Percentiles rank a stretch among this genome's conserved stretches.
phyloP scores from a whole-genome alignment of 2,888 invertebrate genomes.

The Agrochola macilenta region DNA sequence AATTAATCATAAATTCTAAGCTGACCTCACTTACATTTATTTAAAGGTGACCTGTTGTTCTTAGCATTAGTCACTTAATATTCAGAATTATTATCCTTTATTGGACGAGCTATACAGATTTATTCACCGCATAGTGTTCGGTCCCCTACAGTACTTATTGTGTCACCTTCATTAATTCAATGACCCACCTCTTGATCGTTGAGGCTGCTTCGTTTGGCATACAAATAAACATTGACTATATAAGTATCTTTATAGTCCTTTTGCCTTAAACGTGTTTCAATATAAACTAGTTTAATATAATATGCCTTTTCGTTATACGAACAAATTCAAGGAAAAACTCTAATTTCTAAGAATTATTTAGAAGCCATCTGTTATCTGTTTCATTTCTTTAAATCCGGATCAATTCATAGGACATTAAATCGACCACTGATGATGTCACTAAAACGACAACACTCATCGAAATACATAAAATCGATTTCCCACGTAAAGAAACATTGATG shows the following conservation, averaged over 20 bases:
- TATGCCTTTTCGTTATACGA: not conserved
- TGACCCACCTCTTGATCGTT: slow-evolving; percentile 60
- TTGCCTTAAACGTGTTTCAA: slow-evolving; percentile 48
- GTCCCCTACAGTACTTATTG: slow-evolving; percentile 52
- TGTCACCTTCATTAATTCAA: slow-evolving; percentile 67
- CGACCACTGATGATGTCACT: slow-evolving; percentile 33
- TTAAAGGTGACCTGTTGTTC: slow-evolving; percentile 35
- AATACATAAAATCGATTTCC: slow-evolving; percentile 20
- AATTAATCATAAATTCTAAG: slow-evolving; percentile 29
- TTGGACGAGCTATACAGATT: slow-evolving; percentile 41
- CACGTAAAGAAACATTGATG: slow-evolving; percentile 5
- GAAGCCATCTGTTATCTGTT: not conserved
- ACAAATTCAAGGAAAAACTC: slow-evolving; percentile 10
- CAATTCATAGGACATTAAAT: slow-evolving; percentile 3
- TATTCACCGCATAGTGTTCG: slow-evolving; percentile 50
- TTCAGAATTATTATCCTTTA: slow-evolving; percentile 58
- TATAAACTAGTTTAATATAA: slow-evolving; percentile 44
- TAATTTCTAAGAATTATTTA: not conserved
- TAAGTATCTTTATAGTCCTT: slow-evolving; percentile 32
- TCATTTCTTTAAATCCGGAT: slow-evolving; percentile 15
- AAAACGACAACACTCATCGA: not conserved
- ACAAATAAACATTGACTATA: slow-evolving; percentile 56
- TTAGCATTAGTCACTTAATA: slow-evolving; percentile 34
- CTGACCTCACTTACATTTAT: slow-evolving; percentile 28
- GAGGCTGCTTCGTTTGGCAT: slow-evolving; percentile 48